Conservation (phyloP, 2,113 vertebrate species). For the Eubucco bourcierii region DNA sequence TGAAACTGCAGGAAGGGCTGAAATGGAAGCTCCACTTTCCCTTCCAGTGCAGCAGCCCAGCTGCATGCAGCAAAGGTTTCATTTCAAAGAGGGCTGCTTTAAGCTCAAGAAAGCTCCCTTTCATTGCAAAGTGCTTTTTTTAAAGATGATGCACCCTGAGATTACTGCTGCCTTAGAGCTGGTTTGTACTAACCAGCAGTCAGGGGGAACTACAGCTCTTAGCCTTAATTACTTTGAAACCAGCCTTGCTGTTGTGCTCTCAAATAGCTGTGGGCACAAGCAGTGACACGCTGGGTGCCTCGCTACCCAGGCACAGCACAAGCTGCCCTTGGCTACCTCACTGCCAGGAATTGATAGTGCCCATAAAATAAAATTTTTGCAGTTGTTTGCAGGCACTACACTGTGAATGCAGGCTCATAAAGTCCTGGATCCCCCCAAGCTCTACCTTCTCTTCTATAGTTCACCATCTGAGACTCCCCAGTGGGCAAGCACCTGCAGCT, state of each 20-base stretch:
- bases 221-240: conserved; percentile 30
- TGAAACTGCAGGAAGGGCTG: background rate
- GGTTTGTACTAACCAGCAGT: conserved; percentile 6
- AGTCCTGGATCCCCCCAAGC: background rate
- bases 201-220: background rate
- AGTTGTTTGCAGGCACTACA: background rate
- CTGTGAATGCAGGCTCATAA: background rate
- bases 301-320: background rate
- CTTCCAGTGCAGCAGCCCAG: background rate
- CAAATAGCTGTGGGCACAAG: background rate
- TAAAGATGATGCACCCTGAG: background rate
- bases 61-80: background rate
- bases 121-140: conserved; percentile 19
- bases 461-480: background rate
- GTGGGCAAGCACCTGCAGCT: background rate
- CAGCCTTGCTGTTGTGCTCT: background rate
- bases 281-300: background rate
- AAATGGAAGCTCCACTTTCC: background rate
- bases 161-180: background rate
- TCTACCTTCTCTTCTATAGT: background rate
- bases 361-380: background rate
- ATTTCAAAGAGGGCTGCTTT: background rate
- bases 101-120: conserved; percentile 9
- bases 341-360: background rate
- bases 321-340: background rate